Percentiles rank a stretch among this genome's conserved stretches.
Evolutionary conservation across 2,888 invertebrate species (phyloP).

Genomic region (Coenonympha glycerion): DNA sequence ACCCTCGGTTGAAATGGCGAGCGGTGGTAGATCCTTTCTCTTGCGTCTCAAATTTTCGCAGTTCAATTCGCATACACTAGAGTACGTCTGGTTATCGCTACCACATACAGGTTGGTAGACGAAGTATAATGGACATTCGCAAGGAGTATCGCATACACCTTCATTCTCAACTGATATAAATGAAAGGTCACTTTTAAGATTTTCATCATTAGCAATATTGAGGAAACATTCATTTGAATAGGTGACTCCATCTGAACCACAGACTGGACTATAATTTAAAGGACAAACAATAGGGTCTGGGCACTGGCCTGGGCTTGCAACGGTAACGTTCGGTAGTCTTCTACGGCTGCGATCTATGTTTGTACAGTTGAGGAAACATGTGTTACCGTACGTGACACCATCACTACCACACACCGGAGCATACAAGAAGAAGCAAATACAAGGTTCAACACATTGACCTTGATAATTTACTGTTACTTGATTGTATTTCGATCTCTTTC

Average conservation of each 20-base stretch:
- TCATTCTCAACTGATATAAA: slow-evolving; percentile 13
- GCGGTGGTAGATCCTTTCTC: background rate
- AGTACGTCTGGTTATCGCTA: slow-evolving; percentile 23
- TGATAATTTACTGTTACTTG: background rate
- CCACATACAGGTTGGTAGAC: slow-evolving; percentile 16
- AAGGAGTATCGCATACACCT: slow-evolving; percentile 30
- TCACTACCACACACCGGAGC: background rate
- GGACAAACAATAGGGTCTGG: background rate
- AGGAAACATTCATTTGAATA: slow-evolving; percentile 5
- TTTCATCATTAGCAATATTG: slow-evolving; percentile 8
- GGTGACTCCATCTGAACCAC: slow-evolving; percentile 18
- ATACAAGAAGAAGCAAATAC: background rate
- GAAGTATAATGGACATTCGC: slow-evolving; percentile 25
- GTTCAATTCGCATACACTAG: slow-evolving; percentile 18
- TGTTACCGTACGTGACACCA: background rate
- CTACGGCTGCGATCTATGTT: background rate
- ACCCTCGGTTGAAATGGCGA: slow-evolving; percentile 4
- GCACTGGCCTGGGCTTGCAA: background rate
- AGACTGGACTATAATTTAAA: slow-evolving; percentile 18
- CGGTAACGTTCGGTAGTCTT: background rate
- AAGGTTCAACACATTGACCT: background rate
- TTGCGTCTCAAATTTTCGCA: slow-evolving; percentile 14
- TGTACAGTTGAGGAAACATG: background rate
- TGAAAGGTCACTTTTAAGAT: background rate
- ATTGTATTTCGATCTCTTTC: background rate